Percentiles rank a stretch among this genome's conserved stretches.
Conservation (phyloP, 2,797 vertebrate genomes). For the Melanotaenia pygmaea region DNA sequence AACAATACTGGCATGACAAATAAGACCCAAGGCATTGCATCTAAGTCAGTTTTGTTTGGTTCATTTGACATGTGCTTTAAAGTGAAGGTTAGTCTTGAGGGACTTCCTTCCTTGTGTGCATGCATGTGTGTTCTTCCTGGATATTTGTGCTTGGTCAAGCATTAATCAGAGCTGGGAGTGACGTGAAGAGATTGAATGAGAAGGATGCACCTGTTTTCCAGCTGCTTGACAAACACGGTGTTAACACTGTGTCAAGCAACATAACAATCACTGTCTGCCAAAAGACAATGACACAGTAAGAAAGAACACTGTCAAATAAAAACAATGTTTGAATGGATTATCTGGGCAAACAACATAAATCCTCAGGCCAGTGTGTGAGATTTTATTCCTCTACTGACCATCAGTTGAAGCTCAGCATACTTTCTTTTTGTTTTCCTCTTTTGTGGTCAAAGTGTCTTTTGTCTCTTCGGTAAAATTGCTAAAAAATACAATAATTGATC, state of each 20-base stretch:
- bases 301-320: constrained; percentile 18
- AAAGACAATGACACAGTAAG: constrained; percentile 21
- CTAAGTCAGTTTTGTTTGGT: constrained; percentile 19
- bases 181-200: constrained; percentile 56
- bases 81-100: background rate
- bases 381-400: constrained; percentile 12
- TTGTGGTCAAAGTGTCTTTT: background rate
- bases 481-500: background rate
- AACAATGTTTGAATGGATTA: constrained; percentile 30
- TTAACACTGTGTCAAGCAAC: constrained; percentile 63
- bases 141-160: constrained; percentile 50
- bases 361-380: background rate
- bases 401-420: constrained; percentile 9
- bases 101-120: constrained; percentile 12
- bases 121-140: constrained; percentile 38
- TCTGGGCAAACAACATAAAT: constrained; percentile 23
- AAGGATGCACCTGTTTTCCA: constrained; percentile 73
- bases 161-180: constrained; percentile 61
- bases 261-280: constrained; percentile 55
- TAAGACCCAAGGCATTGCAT: constrained; percentile 5
- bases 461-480: background rate
- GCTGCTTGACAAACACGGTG: constrained; percentile 61
- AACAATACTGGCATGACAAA: background rate
- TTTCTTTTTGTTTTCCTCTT: background rate
- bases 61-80: constrained; percentile 14